Conservation (phyloP, 2,888 invertebrate genomes). For the Odontocolon sp. region DNA sequence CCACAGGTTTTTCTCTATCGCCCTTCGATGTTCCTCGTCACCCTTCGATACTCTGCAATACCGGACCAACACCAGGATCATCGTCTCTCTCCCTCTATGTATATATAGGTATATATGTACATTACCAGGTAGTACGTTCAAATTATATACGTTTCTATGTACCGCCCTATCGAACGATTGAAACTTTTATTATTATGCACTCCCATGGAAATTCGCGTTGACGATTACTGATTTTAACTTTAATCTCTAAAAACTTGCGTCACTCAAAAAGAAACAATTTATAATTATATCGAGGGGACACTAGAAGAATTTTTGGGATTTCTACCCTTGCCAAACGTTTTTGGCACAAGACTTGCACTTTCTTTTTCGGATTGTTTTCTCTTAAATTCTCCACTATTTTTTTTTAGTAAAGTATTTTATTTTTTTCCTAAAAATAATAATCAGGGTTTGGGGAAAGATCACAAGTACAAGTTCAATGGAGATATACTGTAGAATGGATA, state of each 20-base stretch:
- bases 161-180: constrained; percentile 50
- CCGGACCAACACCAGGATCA: constrained; percentile 37
- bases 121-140: constrained; percentile 2
- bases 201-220: constrained; percentile 48
- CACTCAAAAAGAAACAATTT: constrained; percentile 24
- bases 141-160: constrained; percentile 23
- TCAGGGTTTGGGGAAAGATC: no score
- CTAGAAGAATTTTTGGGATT: no score
- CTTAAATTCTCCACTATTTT: no score
- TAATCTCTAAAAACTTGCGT: constrained; percentile 28
- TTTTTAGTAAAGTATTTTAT: no score
- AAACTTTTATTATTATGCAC: constrained; percentile 57
- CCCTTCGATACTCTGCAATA: constrained; percentile 53
- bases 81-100: background rate
- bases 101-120: background rate
- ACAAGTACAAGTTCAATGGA: background rate
- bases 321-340: no score
- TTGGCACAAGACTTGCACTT: no score
- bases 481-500: background rate
- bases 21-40: constrained; percentile 53
- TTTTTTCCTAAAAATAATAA: background rate
- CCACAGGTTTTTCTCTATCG: constrained; percentile 59
- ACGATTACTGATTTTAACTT: constrained; percentile 20
- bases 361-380: no score
- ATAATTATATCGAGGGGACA: constrained; percentile 27